Base-by-base conservation (phyloP, 2,113 vertebrate genomes). In the Merops nubicus region DNA sequence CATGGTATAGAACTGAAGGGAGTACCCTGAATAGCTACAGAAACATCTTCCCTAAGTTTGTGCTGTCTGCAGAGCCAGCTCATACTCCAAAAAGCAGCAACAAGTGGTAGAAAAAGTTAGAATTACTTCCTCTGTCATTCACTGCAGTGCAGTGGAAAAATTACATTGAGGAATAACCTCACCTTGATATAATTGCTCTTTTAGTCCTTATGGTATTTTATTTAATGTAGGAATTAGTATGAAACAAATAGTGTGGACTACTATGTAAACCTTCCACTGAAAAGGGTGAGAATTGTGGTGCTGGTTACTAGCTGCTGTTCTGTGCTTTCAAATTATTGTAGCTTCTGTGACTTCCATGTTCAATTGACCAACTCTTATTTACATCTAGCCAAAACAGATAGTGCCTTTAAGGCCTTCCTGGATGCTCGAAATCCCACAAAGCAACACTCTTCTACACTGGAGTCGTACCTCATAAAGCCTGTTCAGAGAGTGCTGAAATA, bases 401-500 rank as follows among this genome's bases (percentile, higher is more conserved):
- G 98, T 87, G 98, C 99, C 85, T 99, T 99, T 89, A 99, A 99
- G 97, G 98, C 99, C 51, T 99, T 99, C 89, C 98, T 99, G 91
- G 99, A 99, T 4, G 98, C 99, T 18, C 99, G 98, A 81, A 99
- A 99, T 94, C 99, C 99, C 72, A 99, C 99, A 72, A 99, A 99
- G 97, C 99, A 99, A 97, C 99, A 99, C 92, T 99, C 99, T 5
- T 99, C 99, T 83, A 99, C 99, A 5, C 97, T 99, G 96, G 99
- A 99, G 98, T 99, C 99, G 0, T 99, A 99, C 96, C 99, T 99
- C 95, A 99, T 99, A 96, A 99, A 99, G 96, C 99, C 99, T 0
- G 99, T 99, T 43, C 99, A 99, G 98, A 98, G 99, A 87, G 99
- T 99, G 89, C 98, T 99, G 69, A 99, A 99, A 97, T 99, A 99